Conservation (phyloP, 2,888 invertebrate species). For the Drosophila macrothrix region DNA sequence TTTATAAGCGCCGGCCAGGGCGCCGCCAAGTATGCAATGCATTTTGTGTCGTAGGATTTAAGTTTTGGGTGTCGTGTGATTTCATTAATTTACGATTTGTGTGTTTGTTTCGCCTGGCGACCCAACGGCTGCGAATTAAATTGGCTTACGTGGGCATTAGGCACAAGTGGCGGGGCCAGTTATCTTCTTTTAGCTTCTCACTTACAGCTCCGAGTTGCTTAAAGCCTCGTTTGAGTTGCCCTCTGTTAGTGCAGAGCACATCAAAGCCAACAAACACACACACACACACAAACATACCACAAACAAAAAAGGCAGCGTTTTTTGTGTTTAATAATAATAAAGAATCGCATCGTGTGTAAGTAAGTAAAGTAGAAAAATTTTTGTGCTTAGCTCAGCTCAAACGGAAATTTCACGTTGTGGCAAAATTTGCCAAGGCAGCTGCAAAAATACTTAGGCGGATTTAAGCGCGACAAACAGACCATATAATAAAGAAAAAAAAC, state of each 20-base stretch:
- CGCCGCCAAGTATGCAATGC: constrained; percentile 57
- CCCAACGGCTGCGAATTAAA: constrained; percentile 69
- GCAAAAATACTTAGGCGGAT: constrained; percentile 77
- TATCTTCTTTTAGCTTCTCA: constrained; percentile 6
- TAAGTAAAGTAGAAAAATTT: constrained; percentile 74
- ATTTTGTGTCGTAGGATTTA: constrained; percentile 69
- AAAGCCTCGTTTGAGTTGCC: constrained; percentile 41
- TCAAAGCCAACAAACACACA: constrained; percentile 43
- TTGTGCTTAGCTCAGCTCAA: constrained; percentile 80
- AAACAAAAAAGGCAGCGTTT: constrained; percentile 26
- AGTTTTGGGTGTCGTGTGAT: constrained; percentile 64
- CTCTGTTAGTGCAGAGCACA: constrained; percentile 38
- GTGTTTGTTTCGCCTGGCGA: constrained; percentile 50
- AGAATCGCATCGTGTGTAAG: constrained; percentile 59
- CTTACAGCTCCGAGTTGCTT: constrained; percentile 30
- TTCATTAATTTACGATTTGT: constrained; percentile 76
- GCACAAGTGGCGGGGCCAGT: constrained; percentile 31
- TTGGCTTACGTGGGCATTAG: constrained; percentile 68
- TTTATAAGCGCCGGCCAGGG: constrained; percentile 65
- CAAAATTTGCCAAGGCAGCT: constrained; percentile 63
- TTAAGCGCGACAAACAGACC: constrained; percentile 76
- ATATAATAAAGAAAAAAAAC: constrained; percentile 24
- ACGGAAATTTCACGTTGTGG: constrained; percentile 75
- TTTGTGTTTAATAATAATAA: constrained; percentile 75
- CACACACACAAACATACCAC: neutral